A percentile compares a stretch with the other conserved stretches of the same genome.
Evolutionary conservation across 2,888 invertebrate genomes (phyloP).

Genomic region (Hecatera dysodea): DNA sequence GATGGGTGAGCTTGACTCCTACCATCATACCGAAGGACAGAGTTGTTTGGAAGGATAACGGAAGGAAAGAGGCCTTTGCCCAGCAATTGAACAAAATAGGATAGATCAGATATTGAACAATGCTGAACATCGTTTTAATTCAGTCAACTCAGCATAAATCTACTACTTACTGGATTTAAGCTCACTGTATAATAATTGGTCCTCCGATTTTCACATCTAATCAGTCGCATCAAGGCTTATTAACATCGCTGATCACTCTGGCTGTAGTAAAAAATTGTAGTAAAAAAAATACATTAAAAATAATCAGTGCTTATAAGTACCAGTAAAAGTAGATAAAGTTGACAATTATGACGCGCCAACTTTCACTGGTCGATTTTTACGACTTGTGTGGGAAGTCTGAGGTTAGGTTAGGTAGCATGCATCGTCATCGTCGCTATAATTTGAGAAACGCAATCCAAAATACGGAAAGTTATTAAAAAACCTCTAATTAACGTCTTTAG

Average conservation of each 20-base stretch:
- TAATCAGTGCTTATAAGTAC: conserved; percentile 4
- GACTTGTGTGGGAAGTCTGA: conserved; percentile 25
- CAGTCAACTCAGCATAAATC: not conserved
- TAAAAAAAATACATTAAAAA: not conserved
- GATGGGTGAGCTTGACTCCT: too few species aligned
- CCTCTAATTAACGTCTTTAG: not conserved
- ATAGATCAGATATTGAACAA: too few species aligned
- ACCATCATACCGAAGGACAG: too few species aligned
- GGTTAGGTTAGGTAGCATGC: not conserved
- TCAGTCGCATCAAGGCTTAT: too few species aligned
- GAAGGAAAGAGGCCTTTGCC: too few species aligned
- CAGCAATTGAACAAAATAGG: too few species aligned
- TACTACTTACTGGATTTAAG: not conserved
- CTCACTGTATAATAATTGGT: not conserved
- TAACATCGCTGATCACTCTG: too few species aligned
- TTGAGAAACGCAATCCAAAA: conserved; percentile 9
- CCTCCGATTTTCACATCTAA: not conserved
- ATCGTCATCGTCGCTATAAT: not conserved
- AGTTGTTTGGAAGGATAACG: too few species aligned
- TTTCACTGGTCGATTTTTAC: conserved; percentile 43
- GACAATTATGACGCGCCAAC: conserved; percentile 18
- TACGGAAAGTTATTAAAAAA: not conserved
- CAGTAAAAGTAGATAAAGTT: conserved; percentile 26
- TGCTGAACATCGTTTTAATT: not conserved
- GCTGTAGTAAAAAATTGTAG: too few species aligned